phyloP scores from a whole-genome alignment of 1,140 invertebrate species.

The Drosophila ercepeae region DNA sequence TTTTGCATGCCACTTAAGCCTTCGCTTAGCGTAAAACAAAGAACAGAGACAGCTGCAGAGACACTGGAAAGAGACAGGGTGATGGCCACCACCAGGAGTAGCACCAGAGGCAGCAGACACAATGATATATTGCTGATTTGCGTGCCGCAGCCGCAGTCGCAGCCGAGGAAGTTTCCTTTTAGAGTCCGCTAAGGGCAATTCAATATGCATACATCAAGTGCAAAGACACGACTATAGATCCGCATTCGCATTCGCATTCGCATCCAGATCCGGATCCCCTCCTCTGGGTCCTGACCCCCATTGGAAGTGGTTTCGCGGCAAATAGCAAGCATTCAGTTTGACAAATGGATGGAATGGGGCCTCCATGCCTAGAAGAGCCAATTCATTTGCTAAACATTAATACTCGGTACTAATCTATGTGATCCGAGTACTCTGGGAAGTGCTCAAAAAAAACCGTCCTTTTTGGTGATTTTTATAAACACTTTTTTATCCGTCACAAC shows the following conservation, averaged over 20 bases:
- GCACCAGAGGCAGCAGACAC: slow-evolving; percentile 41
- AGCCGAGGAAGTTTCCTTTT: slow-evolving; percentile 45
- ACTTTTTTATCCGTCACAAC: no score
- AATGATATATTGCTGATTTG: slow-evolving; percentile 81
- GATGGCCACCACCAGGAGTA: slow-evolving; percentile 7
- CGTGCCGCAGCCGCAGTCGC: slow-evolving; percentile 54
- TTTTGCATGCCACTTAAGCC: slow-evolving; percentile 77
- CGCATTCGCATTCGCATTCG: not conserved
- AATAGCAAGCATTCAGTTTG: slow-evolving; percentile 65
- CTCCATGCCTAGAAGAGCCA: not conserved
- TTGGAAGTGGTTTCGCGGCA: slow-evolving; percentile 38
- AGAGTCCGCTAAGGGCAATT: slow-evolving; percentile 59
- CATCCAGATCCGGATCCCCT: slow-evolving; percentile 7
- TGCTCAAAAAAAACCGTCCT: no score
- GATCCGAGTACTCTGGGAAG: no score
- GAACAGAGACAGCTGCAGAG: slow-evolving; percentile 11
- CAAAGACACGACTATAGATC: slow-evolving; percentile 25
- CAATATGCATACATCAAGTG: slow-evolving; percentile 76
- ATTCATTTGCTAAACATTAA: not conserved
- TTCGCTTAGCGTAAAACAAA: slow-evolving; percentile 33
- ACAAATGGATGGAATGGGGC: slow-evolving; percentile 49
- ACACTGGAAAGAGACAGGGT: slow-evolving; percentile 17
- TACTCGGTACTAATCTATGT: not conserved
- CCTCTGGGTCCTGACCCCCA: slow-evolving; percentile 17
- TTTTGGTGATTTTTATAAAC: no score